Conservation (phyloP, 2,888 invertebrate species). For the Drosophila paucipuncta region DNA sequence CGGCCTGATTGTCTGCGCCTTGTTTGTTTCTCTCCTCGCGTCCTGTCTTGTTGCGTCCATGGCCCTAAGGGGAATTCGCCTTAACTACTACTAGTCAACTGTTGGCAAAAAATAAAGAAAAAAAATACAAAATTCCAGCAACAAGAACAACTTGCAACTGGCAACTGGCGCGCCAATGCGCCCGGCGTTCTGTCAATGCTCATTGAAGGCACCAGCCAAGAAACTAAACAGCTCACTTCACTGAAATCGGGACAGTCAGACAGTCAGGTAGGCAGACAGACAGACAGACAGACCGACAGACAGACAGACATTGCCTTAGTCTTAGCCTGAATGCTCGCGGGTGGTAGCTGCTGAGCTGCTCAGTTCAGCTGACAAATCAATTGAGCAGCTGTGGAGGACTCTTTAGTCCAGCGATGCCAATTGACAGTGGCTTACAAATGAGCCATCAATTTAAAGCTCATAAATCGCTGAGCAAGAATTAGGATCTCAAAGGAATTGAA, state of each 20-base stretch:
- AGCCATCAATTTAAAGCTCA: slow-evolving; percentile 63
- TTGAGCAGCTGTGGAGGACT: slow-evolving; percentile 33
- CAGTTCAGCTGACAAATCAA: slow-evolving; percentile 69
- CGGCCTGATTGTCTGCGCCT: slow-evolving; percentile 65
- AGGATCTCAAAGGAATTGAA: slow-evolving; percentile 6
- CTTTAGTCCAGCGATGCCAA: slow-evolving; percentile 48
- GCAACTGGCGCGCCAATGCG: slow-evolving; percentile 28
- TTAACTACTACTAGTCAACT: slow-evolving; percentile 56
- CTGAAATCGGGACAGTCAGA: slow-evolving; percentile 29
- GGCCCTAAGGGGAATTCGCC: slow-evolving; percentile 61
- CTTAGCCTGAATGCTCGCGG: slow-evolving; percentile 31
- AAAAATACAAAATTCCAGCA: not conserved
- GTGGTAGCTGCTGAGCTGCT: slow-evolving; percentile 40
- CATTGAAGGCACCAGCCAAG: slow-evolving; percentile 55
- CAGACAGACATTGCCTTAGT: slow-evolving; percentile 23
- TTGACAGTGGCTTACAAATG: slow-evolving; percentile 61
- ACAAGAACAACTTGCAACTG: slow-evolving; percentile 15
- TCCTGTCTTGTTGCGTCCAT: slow-evolving; percentile 26
- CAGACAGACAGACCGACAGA: slow-evolving; percentile 6
- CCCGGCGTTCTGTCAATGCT: slow-evolving; percentile 70
- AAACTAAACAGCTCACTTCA: slow-evolving; percentile 68
- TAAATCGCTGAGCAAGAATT: slow-evolving; percentile 52
- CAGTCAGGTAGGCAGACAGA: slow-evolving; percentile 14
- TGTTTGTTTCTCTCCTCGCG: slow-evolving; percentile 63
- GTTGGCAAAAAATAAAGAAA: slow-evolving; percentile 2